Percentiles rank a stretch among this genome's conserved stretches.
These are phyloP conservation scores for Rhagoletis pomonella DNA, from an alignment of 1,140 invertebrate genomes.

Conservation along the genomic window DNA sequence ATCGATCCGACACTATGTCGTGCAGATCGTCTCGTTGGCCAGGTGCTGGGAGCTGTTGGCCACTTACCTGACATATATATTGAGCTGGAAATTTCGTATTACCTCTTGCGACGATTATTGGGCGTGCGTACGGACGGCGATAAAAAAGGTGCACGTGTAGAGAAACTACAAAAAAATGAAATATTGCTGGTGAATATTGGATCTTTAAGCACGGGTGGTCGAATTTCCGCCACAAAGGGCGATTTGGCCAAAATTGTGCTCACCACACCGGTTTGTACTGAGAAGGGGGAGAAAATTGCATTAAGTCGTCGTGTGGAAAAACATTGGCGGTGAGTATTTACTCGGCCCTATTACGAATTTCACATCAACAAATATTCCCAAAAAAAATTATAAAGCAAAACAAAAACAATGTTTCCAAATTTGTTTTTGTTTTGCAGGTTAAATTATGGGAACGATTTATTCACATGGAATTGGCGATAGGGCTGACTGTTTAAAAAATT, in stretches of 20 bases:
- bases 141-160: slow-evolving; percentile 98
- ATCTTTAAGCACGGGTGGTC: slow-evolving; percentile 97
- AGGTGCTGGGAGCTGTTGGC: slow-evolving; percentile 98
- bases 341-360: too few species aligned
- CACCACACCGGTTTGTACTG: slow-evolving; percentile 98
- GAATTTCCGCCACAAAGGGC: slow-evolving; percentile 95
- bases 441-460: too few species aligned
- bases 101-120: slow-evolving; percentile 93
- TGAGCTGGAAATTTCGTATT: slow-evolving; percentile 99
- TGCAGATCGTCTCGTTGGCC: slow-evolving; percentile 98
- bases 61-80: slow-evolving; percentile 98
- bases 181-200: slow-evolving; percentile 99
- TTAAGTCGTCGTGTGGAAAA: slow-evolving; percentile 98
- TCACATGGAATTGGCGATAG: too few species aligned
- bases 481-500: neutral
- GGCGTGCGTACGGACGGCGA: slow-evolving; percentile 99
- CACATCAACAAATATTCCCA: too few species aligned
- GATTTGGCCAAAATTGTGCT: slow-evolving; percentile 98
- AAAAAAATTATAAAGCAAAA: too few species aligned
- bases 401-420: too few species aligned
- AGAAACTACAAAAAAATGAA: slow-evolving; percentile 92
- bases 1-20: slow-evolving; percentile 98
- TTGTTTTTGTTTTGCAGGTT: too few species aligned
- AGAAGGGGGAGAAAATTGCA: slow-evolving; percentile 98
- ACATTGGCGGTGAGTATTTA: slow-evolving; percentile 91